Evolutionary conservation across 2,797 vertebrate species (phyloP), one percentile per base, ranked within the genome.

Genomic region (Numenius phaeopus): DNA sequence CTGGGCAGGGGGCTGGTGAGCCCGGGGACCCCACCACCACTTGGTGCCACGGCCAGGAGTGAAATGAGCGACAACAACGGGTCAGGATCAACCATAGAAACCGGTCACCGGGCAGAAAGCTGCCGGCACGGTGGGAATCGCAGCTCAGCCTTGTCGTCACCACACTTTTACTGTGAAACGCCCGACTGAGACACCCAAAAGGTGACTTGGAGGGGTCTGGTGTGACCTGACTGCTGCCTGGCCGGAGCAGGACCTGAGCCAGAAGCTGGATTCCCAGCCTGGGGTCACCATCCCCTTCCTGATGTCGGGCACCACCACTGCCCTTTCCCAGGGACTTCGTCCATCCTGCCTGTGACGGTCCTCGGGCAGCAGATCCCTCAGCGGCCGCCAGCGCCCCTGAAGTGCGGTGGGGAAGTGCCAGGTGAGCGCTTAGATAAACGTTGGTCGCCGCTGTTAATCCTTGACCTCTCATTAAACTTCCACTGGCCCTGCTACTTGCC

Each of bases 151-250:
- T n/a, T 46, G 5, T 5, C 4, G 21, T 75, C 3, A 1, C 26
- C 46, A 70, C 12, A 1, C 3, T 32, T 75, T n/a, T 32, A 32
- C 47, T 5, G 5, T 21, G 12, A 29, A 47, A 2, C 0, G 0
- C 1, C 5, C 1, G 1, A 44, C 4, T 0, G 4, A 24, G 39
- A 27, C 34, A 50, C n/a, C n/a, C 2, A 0, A 34, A 57, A 42
- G 22, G 37, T 64, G 71, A 32, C 1, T 1, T 3, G 9, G n/a
- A 21, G 5, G 0, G 0, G 0, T 29, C 49, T 73, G 54, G 19
- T 0, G 1, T 59, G 29, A 52, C 26, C 18, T n/a, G 34, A 8
- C 21, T 46, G 0, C 55, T 5, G 18, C 27, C 1, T 32, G 4
- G 0, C 13, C 2, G 2, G 49, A 37, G n/a, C 8, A 4, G 1